phyloP scores from a whole-genome alignment of 2,888 invertebrate species.

The Apeira syringaria region DNA sequence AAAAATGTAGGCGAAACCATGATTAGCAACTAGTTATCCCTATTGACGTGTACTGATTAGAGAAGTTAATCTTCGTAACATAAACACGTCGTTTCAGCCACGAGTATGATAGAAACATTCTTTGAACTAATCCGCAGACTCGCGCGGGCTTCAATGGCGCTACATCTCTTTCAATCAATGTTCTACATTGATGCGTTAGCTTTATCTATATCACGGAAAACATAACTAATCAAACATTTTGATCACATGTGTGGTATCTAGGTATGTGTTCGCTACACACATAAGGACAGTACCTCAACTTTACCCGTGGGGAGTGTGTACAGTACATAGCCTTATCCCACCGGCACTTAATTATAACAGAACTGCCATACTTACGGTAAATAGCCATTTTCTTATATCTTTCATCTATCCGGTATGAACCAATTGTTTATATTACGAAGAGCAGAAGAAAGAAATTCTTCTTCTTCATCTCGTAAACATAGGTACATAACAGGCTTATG shows the following conservation, averaged over 20 bases:
- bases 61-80: neutral
- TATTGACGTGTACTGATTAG: neutral
- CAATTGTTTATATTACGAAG: too few species aligned
- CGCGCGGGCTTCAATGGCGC: neutral
- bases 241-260: neutral
- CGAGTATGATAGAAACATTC: neutral
- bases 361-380: too few species aligned
- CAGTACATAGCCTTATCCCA: too few species aligned
- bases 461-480: too few species aligned
- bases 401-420: too few species aligned
- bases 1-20: neutral
- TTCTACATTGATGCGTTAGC: conserved; percentile 1
- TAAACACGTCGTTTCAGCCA: neutral
- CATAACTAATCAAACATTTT: conserved; percentile 6
- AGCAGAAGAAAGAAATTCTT: too few species aligned
- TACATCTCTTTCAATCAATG: conserved; percentile 3
- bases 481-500: too few species aligned
- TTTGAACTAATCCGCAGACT: neutral
- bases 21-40: neutral
- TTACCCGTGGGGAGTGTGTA: too few species aligned
- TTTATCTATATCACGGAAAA: conserved; percentile 1
- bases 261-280: neutral
- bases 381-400: too few species aligned
- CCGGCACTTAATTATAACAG: too few species aligned
- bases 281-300: neutral